Evolutionary conservation across 2,797 vertebrate species (phyloP).

Genomic region (Chelmon rostratus): DNA sequence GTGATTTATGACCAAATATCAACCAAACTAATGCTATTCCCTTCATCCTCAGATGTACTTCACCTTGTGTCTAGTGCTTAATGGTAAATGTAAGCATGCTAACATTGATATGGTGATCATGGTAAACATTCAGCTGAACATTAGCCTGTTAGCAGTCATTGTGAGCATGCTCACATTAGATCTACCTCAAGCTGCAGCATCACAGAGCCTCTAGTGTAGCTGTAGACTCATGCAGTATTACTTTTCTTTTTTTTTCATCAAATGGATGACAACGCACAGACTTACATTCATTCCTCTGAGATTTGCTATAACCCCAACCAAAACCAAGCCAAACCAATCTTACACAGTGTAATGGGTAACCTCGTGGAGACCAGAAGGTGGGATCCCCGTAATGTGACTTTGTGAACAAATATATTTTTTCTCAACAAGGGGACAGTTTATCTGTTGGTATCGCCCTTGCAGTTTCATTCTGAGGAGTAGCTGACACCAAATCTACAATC

Average conservation of each 20-base stretch:
- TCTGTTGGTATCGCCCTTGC: not conserved
- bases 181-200: not conserved
- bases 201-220: not conserved
- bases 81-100: not conserved
- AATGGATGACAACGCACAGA: not conserved
- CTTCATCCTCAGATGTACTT: not conserved
- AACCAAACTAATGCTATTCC: not conserved
- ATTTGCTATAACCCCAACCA: not conserved
- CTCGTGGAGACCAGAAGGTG: not conserved
- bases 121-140: not conserved
- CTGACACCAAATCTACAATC: not conserved
- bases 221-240: not conserved
- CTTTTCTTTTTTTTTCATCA: constrained; percentile 1
- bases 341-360: not conserved
- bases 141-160: not conserved
- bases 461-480: not conserved
- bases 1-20: not conserved
- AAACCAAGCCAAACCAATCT: constrained; percentile 2
- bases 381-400: not conserved
- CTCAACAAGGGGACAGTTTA: not conserved
- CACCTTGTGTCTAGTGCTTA: too few species aligned
- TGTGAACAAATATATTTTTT: not conserved
- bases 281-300: too few species aligned
- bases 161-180: not conserved
- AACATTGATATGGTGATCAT: not conserved